Evolutionary conservation across 2,797 vertebrate genomes (phyloP), one percentile per base, ranked within the genome.

Genomic region (Channallabes apus): DNA sequence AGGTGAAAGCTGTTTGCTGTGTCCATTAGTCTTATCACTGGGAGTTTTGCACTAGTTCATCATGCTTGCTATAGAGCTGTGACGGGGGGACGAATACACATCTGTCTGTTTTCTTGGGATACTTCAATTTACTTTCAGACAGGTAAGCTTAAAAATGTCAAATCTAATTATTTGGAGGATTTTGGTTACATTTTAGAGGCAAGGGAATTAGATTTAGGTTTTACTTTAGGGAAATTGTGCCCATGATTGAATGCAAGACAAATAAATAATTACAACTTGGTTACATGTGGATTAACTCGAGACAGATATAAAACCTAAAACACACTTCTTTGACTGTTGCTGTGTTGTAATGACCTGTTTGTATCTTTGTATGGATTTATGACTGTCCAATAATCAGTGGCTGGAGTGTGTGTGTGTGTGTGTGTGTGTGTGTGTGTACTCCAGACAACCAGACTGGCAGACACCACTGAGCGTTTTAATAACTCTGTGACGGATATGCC

Each of bases 391-490:
- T 58, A 64, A 7, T 62, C 7, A 79, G 77, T 64, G 59, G 77
- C 77, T 27, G 3, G 78, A 64, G 58, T 72, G 56, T 83, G 68
- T 41, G 24, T 62, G 72, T 71, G 41, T 22, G 77, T 79, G 59
- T 35, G 27, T 62, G 79, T 76, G 73, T 85, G 59, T 77, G 22
- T 27, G 29, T 24, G 54, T 7, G 32, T 29, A 41, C 38, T 65
- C 61, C 61, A 65, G 38, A 80, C 61, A 6, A 51, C 71, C 24
- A 32, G 90, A 90, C 87, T 92, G 89, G 87, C 89, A 91, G 92
- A 83, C 87, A 90, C 92, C 89, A 87, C 89, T 90, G 92, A 86
- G 91, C 89, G 90, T 84, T 95, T 95, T 94, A 93, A 93, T 94
- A 91, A 90, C 75, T 79, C 76, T 87, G 87, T 90, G 90, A 94